Conservation (phyloP, 2,888 invertebrate genomes). For the Mongoloraphidia duomilia region DNA sequence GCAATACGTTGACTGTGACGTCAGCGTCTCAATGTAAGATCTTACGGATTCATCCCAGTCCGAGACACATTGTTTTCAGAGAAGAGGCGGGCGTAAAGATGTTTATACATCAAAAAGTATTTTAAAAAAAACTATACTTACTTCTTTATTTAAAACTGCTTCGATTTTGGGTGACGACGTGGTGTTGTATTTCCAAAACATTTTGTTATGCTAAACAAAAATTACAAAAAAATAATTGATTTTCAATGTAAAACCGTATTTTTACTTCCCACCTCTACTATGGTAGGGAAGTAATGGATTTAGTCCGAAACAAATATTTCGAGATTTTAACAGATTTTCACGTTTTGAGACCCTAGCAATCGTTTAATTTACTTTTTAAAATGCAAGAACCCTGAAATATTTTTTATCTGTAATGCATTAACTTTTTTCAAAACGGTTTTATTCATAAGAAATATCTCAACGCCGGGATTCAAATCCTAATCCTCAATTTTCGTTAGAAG, state of each 20-base stretch:
- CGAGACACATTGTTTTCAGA: no score
- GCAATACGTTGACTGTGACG: no score
- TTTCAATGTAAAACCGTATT: not conserved
- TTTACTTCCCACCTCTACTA: not conserved
- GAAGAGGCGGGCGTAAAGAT: conserved; percentile 5
- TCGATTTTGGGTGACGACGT: conserved; percentile 59
- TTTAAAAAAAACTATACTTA: conserved; percentile 22
- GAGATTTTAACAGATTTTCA: no score
- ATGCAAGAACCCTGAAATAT: no score
- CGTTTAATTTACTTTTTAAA: not conserved
- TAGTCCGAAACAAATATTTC: no score
- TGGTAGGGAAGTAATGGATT: no score
- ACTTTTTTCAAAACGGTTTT: no score
- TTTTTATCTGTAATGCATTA: no score
- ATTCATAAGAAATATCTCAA: no score
- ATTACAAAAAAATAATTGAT: not conserved
- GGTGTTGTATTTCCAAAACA: conserved; percentile 76
- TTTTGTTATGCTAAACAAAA: conserved; percentile 27
- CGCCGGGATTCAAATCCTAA: no score
- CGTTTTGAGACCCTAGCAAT: not conserved
- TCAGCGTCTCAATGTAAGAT: not conserved
- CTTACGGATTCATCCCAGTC: not conserved
- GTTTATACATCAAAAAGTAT: not conserved
- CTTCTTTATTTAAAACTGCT: conserved; percentile 63
- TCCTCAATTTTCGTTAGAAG: no score